Conservation (phyloP, 2,113 vertebrate genomes). For the Eurystomus gularis region DNA sequence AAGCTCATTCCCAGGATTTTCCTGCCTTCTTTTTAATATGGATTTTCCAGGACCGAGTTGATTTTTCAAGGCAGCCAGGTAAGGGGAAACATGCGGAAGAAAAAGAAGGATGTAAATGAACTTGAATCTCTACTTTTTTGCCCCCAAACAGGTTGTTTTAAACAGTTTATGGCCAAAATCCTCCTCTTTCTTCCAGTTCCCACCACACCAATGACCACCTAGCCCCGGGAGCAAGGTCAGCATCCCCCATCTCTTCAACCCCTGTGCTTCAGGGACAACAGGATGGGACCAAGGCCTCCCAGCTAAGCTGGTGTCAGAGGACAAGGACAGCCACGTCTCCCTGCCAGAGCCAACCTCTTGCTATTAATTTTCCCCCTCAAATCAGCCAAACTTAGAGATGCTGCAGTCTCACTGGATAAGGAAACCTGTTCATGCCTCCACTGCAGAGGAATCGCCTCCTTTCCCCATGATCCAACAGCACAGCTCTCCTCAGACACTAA, state of each 20-base stretch:
- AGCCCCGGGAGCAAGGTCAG: neutral
- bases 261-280: neutral
- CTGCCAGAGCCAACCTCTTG: neutral
- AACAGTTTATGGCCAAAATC: neutral
- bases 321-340: neutral
- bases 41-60: neutral
- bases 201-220: neutral
- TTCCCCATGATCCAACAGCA: neutral
- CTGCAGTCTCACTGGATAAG: neutral
- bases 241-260: neutral
- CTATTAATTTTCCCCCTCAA: neutral
- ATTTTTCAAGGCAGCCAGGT: neutral
- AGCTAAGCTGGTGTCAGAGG: neutral
- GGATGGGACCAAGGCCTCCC: neutral
- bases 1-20: neutral
- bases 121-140: neutral
- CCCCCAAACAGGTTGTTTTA: neutral
- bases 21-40: neutral
- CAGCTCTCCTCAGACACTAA: neutral
- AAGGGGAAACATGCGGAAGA: neutral
- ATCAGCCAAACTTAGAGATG: neutral
- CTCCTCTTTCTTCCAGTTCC: neutral
- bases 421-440: fast-evolving
- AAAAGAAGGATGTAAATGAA: neutral
- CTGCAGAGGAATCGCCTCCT: neutral